These are phyloP conservation scores for Toxostoma redivivum DNA, from an alignment of 2,113 vertebrate species.

Conservation along the genomic window DNA sequence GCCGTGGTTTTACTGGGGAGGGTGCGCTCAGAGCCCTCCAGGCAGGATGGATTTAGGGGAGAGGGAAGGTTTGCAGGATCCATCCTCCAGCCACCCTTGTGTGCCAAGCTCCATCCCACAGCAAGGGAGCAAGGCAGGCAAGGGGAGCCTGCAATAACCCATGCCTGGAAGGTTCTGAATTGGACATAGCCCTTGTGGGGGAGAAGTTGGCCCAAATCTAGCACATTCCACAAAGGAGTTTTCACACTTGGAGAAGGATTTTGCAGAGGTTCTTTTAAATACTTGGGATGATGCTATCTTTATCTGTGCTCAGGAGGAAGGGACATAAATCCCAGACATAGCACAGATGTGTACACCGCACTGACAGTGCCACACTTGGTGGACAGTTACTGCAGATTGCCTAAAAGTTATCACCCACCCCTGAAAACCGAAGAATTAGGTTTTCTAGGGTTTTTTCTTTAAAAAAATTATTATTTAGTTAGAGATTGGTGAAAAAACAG, in stretches of 20 bases:
- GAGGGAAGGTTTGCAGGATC: background rate
- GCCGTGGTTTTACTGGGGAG: background rate
- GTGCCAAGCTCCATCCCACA: background rate
- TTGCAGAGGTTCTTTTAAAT: background rate
- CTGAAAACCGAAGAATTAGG: background rate
- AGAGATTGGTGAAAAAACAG: background rate
- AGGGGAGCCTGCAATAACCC: background rate
- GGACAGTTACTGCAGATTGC: background rate
- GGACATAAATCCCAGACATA: background rate
- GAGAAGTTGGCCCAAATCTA: background rate
- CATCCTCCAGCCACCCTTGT: rapidly evolving
- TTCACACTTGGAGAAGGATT: background rate
- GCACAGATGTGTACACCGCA: rapidly evolving
- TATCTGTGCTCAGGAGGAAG: background rate
- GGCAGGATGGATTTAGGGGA: background rate
- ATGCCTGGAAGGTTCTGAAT: rapidly evolving
- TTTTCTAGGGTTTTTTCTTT: background rate
- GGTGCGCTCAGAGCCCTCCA: background rate
- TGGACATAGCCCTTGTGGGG: background rate
- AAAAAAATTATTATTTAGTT: background rate
- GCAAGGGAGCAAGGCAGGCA: background rate
- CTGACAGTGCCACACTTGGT: background rate
- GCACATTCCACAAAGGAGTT: background rate
- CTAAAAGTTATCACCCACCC: background rate
- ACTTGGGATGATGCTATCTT: background rate